A percentile compares a stretch with the other conserved stretches of the same genome.
Evolutionary conservation across 1,140 invertebrate species (phyloP).

Genomic region (Pseudomyrmex gracilis): DNA sequence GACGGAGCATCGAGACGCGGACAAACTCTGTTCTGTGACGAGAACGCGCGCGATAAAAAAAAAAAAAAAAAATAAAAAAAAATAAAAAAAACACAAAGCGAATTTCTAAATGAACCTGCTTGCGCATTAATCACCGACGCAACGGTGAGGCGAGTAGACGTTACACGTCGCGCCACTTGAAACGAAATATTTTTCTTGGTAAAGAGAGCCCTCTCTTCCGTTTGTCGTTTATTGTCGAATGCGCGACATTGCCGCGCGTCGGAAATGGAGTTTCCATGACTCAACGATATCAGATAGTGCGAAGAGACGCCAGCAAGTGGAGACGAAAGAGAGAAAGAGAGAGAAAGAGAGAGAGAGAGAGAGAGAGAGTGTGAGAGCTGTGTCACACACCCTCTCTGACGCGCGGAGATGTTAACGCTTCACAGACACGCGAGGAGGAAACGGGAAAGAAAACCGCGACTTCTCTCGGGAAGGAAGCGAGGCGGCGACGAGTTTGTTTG

Average conservation of each 20-base stretch:
- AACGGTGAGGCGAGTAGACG: not conserved
- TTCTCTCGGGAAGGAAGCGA: not conserved
- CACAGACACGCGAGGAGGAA: not conserved
- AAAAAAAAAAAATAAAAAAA: too few species aligned
- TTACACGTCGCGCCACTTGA: slow-evolving; percentile 1
- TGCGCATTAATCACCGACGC: slow-evolving; percentile 42
- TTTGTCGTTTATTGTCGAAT: slow-evolving; percentile 30
- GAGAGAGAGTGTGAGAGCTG: too few species aligned
- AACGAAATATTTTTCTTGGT: slow-evolving; percentile 48
- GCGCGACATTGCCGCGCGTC: slow-evolving; percentile 27
- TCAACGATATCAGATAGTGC: slow-evolving; percentile 46
- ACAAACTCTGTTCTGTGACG: slow-evolving; percentile 31
- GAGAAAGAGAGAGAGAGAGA: too few species aligned
- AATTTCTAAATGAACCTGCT: slow-evolving; percentile 5
- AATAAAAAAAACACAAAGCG: slow-evolving; percentile 25
- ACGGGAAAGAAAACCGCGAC: not conserved
- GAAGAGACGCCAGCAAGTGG: slow-evolving; percentile 17
- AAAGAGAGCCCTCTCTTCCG: not conserved
- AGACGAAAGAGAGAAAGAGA: too few species aligned
- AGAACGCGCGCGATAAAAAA: not conserved
- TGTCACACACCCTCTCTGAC: not conserved
- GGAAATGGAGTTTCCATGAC: slow-evolving; percentile 57
- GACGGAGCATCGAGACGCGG: not conserved
- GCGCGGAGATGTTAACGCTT: not conserved
- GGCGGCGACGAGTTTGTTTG: not conserved